Evolutionary conservation across 1,140 invertebrate species (phyloP), one percentile per base, ranked within the genome.

Genomic region (Drosophila sulfurigaster): DNA sequence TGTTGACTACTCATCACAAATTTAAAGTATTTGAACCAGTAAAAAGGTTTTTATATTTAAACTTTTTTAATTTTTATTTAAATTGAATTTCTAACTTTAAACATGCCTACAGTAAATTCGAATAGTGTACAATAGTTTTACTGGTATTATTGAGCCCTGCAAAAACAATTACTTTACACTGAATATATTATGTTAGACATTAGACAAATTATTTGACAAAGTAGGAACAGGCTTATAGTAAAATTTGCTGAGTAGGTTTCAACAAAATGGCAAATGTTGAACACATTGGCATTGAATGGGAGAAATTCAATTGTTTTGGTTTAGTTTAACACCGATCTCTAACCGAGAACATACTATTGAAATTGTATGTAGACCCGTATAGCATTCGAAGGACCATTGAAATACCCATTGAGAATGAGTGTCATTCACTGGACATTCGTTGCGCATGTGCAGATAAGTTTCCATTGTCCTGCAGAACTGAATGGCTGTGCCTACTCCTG

Each of bases 381-480:
- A 64, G 68, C 76, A 76, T 76, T 65, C 62, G 69, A 76, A 68
- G 76, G 72, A 68, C 10, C 54, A 41, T 43, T 43, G 41, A 43
- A 43, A 43, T 43, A 43, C 41, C 41, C 41, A 43, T 43, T 43
- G 3, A 43, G 41, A 43, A 43, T 43, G n/a, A 43, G 41, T 43
- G 41, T 43, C 41, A 43, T 43, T 43, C 41, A 64, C 30, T 78
- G 66, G 62, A 73, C 79, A 86, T 87, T 87, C 75, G 82, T 82
- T 82, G 79, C 82, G 82, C 82, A 86, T 86, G 82, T 87, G 82
- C 83, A 77, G 64, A 77, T 54, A 68, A 67, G 46, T 49, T 59
- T 48, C 48, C 54, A 46, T 78, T 85, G 83, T 83, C 60, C 66
- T 46, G 57, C 52, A 56, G 7, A 69, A 70, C 58, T 86, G 79